Evolutionary conservation across 2,888 invertebrate genomes (phyloP).

Genomic region (Hyposoter didymator): DNA sequence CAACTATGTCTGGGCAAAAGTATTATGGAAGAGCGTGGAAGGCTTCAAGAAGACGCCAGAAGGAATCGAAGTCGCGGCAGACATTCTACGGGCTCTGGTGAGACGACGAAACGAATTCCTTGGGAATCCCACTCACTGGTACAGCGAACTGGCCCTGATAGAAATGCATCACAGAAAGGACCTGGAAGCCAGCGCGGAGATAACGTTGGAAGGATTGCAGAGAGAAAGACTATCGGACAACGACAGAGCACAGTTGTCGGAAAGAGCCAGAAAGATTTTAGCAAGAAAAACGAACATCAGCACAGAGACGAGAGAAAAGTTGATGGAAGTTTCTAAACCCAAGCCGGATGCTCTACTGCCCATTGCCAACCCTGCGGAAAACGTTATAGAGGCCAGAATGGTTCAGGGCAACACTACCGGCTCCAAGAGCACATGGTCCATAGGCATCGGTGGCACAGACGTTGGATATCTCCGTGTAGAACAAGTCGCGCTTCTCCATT

Average conservation of each 20-base stretch:
- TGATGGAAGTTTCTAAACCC: conserved; percentile 57
- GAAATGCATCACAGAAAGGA: conserved; percentile 78
- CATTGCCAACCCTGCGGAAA: conserved; percentile 44
- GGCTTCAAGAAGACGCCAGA: conserved; percentile 78
- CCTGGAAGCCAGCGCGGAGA: conserved; percentile 72
- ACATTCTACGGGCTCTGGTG: conserved; percentile 73
- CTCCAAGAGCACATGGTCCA: conserved; percentile 77
- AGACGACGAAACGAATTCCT: conserved; percentile 71
- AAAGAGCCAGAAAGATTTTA: conserved; percentile 74
- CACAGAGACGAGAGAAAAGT: conserved; percentile 62
- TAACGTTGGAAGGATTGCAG: conserved; percentile 74
- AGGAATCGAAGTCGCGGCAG: conserved; percentile 69
- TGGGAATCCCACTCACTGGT: conserved; percentile 75
- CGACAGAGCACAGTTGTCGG: conserved; percentile 73
- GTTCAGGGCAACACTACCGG: conserved; percentile 63
- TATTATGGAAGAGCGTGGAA: conserved; percentile 77
- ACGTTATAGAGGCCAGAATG: conserved; percentile 65
- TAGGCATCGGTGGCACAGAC: conserved; percentile 64
- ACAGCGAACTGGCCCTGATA: conserved; percentile 78
- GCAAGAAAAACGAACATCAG: conserved; percentile 73
- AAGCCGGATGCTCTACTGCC: conserved; percentile 31
- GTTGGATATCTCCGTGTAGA: conserved; percentile 77
- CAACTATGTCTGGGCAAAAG: conserved; percentile 78
- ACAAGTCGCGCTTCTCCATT: conserved; percentile 76
- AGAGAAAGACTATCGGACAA: conserved; percentile 70